phyloP scores from a whole-genome alignment of 2,797 vertebrate species.

The Cichlasoma orientale region DNA sequence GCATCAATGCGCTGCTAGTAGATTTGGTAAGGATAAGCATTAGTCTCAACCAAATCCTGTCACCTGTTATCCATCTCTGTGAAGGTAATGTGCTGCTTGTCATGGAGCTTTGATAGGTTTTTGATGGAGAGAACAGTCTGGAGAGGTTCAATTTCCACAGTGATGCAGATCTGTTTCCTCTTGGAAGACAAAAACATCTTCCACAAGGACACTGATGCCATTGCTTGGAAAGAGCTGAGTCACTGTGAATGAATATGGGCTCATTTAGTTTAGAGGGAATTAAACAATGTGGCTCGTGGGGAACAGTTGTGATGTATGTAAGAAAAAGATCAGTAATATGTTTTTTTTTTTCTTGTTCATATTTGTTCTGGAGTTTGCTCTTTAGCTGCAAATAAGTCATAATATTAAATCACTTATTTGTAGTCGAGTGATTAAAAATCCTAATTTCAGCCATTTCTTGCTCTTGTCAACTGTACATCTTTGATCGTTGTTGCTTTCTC shows the following conservation, averaged over 20 bases:
- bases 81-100: conserved; percentile 37
- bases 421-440: neutral
- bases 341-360: neutral
- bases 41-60: conserved; percentile 28
- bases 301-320: neutral
- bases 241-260: neutral
- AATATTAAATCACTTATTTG: neutral
- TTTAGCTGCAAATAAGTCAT: neutral
- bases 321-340: neutral
- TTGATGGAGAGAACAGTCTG: conserved; percentile 39
- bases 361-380: neutral
- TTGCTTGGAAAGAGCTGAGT: neutral
- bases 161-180: conserved; percentile 24
- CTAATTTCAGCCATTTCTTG: neutral
- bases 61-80: conserved; percentile 29
- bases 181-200: conserved; percentile 7
- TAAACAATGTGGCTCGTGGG: neutral
- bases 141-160: conserved; percentile 32
- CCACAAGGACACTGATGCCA: conserved; percentile 3
- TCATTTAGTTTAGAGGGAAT: neutral
- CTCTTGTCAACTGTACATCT: neutral
- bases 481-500: neutral
- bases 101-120: conserved; percentile 35
- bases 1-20: neutral
- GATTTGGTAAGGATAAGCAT: conserved; percentile 11